These are phyloP conservation scores for Pteropus rufus DNA, from an alignment of 2,797 vertebrate species.

Conservation along the genomic window DNA sequence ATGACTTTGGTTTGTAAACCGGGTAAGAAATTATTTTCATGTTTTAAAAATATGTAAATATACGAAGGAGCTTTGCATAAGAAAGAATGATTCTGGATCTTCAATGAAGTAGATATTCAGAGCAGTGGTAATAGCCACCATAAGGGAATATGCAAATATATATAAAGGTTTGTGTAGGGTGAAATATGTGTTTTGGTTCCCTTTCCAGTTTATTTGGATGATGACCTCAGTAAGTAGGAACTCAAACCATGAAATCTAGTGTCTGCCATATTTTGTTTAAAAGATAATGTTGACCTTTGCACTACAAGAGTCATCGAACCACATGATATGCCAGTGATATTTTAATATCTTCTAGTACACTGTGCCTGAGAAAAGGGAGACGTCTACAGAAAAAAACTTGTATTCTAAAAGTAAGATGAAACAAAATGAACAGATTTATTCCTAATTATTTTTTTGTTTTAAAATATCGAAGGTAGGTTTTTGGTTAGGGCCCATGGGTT, in stretches of 20 bases:
- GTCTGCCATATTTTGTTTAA: not conserved
- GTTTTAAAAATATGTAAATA: not conserved
- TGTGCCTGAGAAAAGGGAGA: not conserved
- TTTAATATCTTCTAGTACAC: not conserved
- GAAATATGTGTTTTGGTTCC: not conserved
- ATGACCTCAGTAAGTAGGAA: not conserved
- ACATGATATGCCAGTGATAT: not conserved
- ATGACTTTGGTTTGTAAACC: not conserved
- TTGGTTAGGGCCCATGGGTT: not conserved
- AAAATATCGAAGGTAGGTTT: not conserved
- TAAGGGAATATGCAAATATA: not conserved
- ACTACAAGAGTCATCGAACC: not conserved
- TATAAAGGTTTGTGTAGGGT: not conserved
- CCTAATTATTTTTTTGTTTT: not conserved
- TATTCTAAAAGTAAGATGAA: not conserved
- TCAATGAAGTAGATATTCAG: not conserved
- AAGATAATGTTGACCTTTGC: not conserved
- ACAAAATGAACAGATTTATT: not conserved
- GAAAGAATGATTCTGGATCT: not conserved
- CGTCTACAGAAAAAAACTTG: not conserved
- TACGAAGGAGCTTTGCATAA: not conserved
- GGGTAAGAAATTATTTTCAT: not conserved
- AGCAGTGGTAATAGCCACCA: not conserved
- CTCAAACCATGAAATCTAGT: not conserved
- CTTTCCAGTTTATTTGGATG: not conserved